A percentile compares a stretch with the other conserved stretches of the same genome.
These are phyloP conservation scores for Euspilapteryx auroguttella DNA, from an alignment of 2,888 invertebrate species.

Conservation along the genomic window DNA sequence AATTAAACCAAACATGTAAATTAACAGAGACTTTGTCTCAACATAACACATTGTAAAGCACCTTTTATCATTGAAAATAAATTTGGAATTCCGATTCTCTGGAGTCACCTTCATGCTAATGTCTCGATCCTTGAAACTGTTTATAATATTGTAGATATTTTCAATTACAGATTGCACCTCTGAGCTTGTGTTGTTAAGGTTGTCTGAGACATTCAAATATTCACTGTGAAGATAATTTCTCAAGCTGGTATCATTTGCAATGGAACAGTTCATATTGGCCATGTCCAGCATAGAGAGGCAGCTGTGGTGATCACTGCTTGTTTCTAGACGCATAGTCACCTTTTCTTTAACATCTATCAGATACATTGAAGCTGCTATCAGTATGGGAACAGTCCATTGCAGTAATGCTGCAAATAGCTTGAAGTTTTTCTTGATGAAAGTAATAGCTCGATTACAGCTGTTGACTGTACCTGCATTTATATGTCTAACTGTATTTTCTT, in stretches of 20 bases:
- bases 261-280: slow-evolving; percentile 19
- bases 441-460: slow-evolving; percentile 13
- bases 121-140: slow-evolving; percentile 23
- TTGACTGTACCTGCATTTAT: slow-evolving; percentile 8
- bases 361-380: slow-evolving; percentile 36
- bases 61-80: too few relatives aligned
- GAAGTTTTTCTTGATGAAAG: slow-evolving; percentile 23
- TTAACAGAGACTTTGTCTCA: slow-evolving; percentile 29
- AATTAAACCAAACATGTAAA: slow-evolving; percentile 34
- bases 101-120: too few relatives aligned
- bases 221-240: slow-evolving; percentile 18
- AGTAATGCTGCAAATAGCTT: slow-evolving; percentile 23
- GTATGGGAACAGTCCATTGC: slow-evolving; percentile 45
- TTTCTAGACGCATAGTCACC: slow-evolving; percentile 13
- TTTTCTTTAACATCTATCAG: slow-evolving; percentile 28
- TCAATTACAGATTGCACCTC: slow-evolving; percentile 23
- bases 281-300: slow-evolving; percentile 34
- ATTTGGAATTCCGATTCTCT: too few relatives aligned
- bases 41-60: slow-evolving; percentile 39
- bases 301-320: slow-evolving; percentile 15
- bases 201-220: slow-evolving; percentile 25
- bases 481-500: slow-evolving; percentile 25
- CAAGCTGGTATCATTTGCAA: slow-evolving; percentile 10
- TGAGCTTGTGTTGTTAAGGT: slow-evolving; percentile 11
- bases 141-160: slow-evolving; percentile 30